Evolutionary conservation across 2,797 vertebrate genomes (phyloP), one percentile per base, ranked within the genome.

Genomic region (Columba guinea): DNA sequence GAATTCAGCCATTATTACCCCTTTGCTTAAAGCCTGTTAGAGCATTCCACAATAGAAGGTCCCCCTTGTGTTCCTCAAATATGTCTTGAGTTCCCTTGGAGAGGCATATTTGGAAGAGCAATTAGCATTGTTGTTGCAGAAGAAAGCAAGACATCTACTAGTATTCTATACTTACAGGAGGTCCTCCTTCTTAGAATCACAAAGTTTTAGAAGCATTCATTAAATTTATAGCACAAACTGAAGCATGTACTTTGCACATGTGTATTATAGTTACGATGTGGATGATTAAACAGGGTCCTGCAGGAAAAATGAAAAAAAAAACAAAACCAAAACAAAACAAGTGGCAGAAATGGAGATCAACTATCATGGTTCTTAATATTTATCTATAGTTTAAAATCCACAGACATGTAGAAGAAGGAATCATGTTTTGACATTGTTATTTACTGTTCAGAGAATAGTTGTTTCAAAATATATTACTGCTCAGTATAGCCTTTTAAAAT

Each of bases 101-200:
- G 91, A 87, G 76, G 87, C 73, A 74, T 77, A 74, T 93, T 92
- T 91, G 89, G 94, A 96, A 93, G 87, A 94, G 93, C 87, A 95
- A 96, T 96, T 96, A 96, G 84, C 79, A 95, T 94, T 94, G 94
- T 93, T 74, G 22, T 62, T 83, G 92, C 53, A 92, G 87, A 89
- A 89, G 76, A 85, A 96, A 96, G 84, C 69, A 89, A 92, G 94
- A 92, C 73, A 94, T 89, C 78, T 89, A 78, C 86, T 78, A 15
- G 46, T 67, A 48, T 95, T 90, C 91, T 91, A 9, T 67, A 83
- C 53, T 95, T 91, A 77, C 20, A 56, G 13, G 34, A 80, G n/a
- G 19, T 34, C 49, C 87, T 92, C 82, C 84, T 84, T 93, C 55
- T 87, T 68, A 78, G 51, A 37, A 83, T 87, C 30, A 75, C 49